Conservation (phyloP, 2,888 invertebrate genomes). For the Conomelus anceps region DNA sequence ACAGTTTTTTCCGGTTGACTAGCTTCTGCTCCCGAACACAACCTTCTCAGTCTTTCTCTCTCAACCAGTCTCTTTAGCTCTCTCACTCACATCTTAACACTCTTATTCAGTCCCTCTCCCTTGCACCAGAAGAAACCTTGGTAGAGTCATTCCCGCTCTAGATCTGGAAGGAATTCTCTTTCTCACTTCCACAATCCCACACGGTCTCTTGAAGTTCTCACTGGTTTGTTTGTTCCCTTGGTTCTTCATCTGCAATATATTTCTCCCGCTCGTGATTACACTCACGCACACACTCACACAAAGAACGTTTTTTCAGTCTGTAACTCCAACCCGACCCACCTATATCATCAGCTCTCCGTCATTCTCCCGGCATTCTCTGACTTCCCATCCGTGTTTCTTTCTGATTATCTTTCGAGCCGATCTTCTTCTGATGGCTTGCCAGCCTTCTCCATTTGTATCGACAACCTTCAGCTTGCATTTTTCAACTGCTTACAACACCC, state of each 20-base stretch:
- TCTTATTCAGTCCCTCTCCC: background rate
- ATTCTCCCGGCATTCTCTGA: background rate
- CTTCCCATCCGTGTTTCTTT: background rate
- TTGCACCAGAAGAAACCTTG: background rate
- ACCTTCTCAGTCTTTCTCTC: too few species aligned
- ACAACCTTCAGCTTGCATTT: background rate
- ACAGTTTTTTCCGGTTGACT: background rate
- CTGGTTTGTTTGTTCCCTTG: background rate
- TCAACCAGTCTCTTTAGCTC: too few species aligned
- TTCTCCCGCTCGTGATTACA: background rate
- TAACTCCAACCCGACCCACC: background rate
- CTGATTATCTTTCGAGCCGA: background rate
- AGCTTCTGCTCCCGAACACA: background rate
- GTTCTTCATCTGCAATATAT: background rate
- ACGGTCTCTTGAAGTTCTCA: too few species aligned
- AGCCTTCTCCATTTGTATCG: background rate
- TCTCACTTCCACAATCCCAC: background rate
- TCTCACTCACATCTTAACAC: too few species aligned
- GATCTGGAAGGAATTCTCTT: too few species aligned
- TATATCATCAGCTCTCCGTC: background rate
- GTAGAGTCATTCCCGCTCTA: background rate
- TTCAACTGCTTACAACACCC: background rate
- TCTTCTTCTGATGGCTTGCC: background rate
- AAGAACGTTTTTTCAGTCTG: background rate
- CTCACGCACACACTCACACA: background rate